Evolutionary conservation across 2,888 invertebrate genomes (phyloP).

Genomic region (Gryllus longicercus): DNA sequence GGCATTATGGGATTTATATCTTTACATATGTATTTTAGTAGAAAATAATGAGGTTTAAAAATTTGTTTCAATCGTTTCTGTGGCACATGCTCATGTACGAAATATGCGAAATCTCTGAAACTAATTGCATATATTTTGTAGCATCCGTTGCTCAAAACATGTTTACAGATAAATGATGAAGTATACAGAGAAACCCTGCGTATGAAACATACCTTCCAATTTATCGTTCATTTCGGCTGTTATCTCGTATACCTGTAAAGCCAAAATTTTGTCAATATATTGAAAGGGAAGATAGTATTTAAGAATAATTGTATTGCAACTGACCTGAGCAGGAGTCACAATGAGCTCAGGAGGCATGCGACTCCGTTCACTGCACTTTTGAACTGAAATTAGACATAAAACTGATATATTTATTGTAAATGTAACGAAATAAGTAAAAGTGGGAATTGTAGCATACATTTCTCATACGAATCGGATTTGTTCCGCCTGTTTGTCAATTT

Average conservation of each 20-base stretch:
- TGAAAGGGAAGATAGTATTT: neutral
- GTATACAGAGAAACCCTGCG: too few species aligned
- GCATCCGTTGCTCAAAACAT: too few species aligned
- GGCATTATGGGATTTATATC: too few species aligned
- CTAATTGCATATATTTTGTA: too few species aligned
- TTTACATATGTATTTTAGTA: too few species aligned
- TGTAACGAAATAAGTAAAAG: neutral
- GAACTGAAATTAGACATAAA: constrained; percentile 11
- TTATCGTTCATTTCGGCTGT: neutral
- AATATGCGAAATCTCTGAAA: too few species aligned
- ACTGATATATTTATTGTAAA: neutral
- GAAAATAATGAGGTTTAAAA: too few species aligned
- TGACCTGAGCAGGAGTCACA: constrained; percentile 47
- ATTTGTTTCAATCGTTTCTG: too few species aligned
- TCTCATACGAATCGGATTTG: neutral
- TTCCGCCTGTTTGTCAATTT: constrained; percentile 24
- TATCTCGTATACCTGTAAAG: neutral
- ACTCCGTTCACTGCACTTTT: constrained; percentile 32
- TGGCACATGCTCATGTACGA: too few species aligned
- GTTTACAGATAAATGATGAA: too few species aligned
- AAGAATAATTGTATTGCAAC: neutral
- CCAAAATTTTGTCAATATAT: neutral
- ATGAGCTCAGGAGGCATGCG: constrained; percentile 52
- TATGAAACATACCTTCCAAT: neutral
- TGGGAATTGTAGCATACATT: neutral